phyloP scores from a whole-genome alignment of 1,140 invertebrate species.

The Solenopsis invicta region DNA sequence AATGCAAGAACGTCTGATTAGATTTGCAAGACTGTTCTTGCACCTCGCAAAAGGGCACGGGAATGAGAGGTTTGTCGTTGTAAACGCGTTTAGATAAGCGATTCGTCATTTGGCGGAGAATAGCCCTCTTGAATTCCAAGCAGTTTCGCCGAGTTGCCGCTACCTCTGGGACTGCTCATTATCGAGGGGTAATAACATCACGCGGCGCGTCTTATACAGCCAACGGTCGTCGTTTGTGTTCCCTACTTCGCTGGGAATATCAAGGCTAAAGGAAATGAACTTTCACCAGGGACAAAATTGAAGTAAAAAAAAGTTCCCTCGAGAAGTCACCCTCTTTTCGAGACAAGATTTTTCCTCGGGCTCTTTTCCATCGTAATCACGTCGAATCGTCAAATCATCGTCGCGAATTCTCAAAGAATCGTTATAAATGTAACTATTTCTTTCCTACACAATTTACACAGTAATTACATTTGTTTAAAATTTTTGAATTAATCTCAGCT shows the following conservation, averaged over 20 bases:
- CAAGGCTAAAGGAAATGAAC: slow-evolving; percentile 75
- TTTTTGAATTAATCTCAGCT: neutral
- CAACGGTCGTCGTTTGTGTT: slow-evolving; percentile 49
- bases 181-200: slow-evolving; percentile 71
- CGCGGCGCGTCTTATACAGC: slow-evolving; percentile 45
- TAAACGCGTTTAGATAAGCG: slow-evolving; percentile 45
- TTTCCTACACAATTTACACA: neutral
- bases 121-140: slow-evolving; percentile 37
- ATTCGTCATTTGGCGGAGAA: slow-evolving; percentile 58
- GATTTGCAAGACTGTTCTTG: neutral
- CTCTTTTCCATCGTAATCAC: slow-evolving; percentile 21
- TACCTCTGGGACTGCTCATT: slow-evolving; percentile 61
- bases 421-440: neutral
- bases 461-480: neutral
- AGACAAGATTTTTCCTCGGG: slow-evolving; percentile 52
- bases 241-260: slow-evolving; percentile 27
- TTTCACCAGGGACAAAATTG: slow-evolving; percentile 62
- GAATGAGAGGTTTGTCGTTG: neutral
- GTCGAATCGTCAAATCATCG: slow-evolving; percentile 1
- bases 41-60: neutral
- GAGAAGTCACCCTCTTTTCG: slow-evolving; percentile 33
- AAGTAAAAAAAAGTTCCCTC: slow-evolving; percentile 57
- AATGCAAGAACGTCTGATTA: slow-evolving; percentile 26
- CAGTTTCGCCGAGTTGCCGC: slow-evolving; percentile 11
- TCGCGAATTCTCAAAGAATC: neutral